Evolutionary conservation across 2,888 invertebrate genomes (phyloP).

Genomic region (Tridacna crocea): DNA sequence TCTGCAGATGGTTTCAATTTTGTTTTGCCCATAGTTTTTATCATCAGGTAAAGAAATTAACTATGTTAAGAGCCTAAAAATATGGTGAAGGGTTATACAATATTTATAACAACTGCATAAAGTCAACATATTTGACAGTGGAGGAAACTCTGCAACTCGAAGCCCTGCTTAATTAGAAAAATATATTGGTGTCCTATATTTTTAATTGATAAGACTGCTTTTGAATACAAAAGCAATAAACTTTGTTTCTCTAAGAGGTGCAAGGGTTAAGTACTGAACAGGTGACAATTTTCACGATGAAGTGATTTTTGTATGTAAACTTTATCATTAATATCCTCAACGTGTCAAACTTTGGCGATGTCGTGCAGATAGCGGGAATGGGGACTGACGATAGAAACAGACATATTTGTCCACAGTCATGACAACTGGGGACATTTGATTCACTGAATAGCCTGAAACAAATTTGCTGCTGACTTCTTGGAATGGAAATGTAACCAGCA

Average conservation of each 20-base stretch:
- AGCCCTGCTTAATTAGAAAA: too few relatives aligned
- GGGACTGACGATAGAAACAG: conserved; percentile 19
- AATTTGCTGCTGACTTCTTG: background rate
- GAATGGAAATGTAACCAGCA: background rate
- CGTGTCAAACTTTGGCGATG: conserved; percentile 55
- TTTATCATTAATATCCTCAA: conserved; percentile 61
- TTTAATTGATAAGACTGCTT: too few relatives aligned
- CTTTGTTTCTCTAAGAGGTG: background rate
- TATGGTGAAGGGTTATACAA: too few relatives aligned
- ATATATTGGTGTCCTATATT: too few relatives aligned
- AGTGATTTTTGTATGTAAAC: conserved; percentile 59
- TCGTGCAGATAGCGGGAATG: conserved; percentile 54
- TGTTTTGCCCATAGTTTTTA: too few relatives aligned
- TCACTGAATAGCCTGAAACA: background rate
- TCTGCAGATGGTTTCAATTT: too few relatives aligned
- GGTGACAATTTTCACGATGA: conserved; percentile 53
- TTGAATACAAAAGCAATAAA: too few relatives aligned
- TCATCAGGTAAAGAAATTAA: too few relatives aligned
- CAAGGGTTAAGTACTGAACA: conserved; percentile 19
- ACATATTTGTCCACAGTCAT: conserved; percentile 7
- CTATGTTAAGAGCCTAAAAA: too few relatives aligned
- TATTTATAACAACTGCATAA: too few relatives aligned
- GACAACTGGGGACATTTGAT: background rate
- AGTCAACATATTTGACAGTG: too few relatives aligned
- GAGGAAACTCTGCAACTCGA: too few relatives aligned